phyloP scores from a whole-genome alignment of 2,113 vertebrate species.

The Eurypyga helias region DNA sequence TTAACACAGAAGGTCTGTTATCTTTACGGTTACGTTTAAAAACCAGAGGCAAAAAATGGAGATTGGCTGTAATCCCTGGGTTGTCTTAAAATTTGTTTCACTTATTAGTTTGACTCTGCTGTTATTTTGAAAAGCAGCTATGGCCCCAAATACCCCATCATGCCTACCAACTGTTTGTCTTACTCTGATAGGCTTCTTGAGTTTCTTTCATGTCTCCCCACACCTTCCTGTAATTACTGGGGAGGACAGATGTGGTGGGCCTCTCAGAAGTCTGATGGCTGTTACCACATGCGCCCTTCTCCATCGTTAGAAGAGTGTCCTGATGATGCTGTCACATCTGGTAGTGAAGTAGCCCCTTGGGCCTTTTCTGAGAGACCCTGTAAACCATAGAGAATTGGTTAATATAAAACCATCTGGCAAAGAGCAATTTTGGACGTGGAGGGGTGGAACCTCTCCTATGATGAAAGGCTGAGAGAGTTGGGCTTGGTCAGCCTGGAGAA shows the following conservation, averaged over 20 bases:
- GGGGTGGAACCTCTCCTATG: too few relatives aligned
- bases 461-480: too few relatives aligned
- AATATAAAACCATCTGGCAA: neutral
- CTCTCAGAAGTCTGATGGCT: neutral
- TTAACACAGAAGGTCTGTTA: neutral
- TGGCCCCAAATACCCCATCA: neutral
- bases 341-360: neutral
- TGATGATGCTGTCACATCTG: neutral
- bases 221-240: neutral
- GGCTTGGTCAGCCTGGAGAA: too few relatives aligned
- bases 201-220: neutral
- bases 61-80: neutral
- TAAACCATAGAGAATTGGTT: neutral
- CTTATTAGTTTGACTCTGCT: neutral
- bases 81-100: neutral
- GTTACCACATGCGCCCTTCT: neutral
- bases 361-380: neutral
- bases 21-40: neutral
- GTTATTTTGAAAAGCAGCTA: neutral
- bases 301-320: neutral
- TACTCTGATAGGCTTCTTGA: neutral
- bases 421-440: neutral
- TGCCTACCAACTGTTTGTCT: neutral
- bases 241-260: neutral
- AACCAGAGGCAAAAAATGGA: neutral